phyloP scores from a whole-genome alignment of 2,113 vertebrate species.

The Aldabrachelys gigantea region DNA sequence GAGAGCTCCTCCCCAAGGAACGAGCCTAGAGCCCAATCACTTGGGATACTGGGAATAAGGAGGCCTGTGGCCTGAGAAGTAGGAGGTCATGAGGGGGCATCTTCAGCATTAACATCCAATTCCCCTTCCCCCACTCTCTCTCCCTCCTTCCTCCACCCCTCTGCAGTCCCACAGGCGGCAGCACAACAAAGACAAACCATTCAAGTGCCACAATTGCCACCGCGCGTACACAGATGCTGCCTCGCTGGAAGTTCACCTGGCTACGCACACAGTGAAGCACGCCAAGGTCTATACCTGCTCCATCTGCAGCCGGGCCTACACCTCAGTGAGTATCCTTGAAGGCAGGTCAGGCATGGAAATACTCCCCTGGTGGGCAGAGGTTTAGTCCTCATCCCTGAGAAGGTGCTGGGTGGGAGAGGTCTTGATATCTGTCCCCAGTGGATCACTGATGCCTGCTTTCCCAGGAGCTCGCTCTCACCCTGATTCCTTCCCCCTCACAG shows the following conservation, averaged over 20 bases:
- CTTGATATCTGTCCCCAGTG: rapidly evolving
- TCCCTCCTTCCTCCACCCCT: neutral
- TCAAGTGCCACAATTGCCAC: constrained; percentile 98
- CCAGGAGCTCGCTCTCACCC: rapidly evolving
- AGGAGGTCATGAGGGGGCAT: neutral
- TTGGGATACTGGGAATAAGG: neutral
- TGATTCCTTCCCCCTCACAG: constrained; percentile 74
- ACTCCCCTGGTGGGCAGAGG: neutral
- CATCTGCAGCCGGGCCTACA: constrained; percentile 97
- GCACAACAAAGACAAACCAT: constrained; percentile 99
- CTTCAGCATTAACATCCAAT: neutral
- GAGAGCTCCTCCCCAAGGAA: neutral
- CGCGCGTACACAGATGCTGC: constrained; percentile 94
- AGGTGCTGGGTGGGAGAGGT: neutral
- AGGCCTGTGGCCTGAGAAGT: neutral
- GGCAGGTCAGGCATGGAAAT: rapidly evolving
- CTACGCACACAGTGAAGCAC: constrained; percentile 97
- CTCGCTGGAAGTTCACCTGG: constrained; percentile 94
- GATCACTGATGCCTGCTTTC: rapidly evolving
- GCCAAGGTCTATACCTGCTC: constrained; percentile 97
- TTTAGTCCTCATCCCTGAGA: neutral
- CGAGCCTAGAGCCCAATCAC: neutral
- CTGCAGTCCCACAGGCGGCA: constrained; percentile 95
- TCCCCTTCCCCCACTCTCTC: neutral
- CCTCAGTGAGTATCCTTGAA: constrained; percentile 87